Evolutionary conservation across 64 coral and sea anemone species (phyloP), one percentile per base, ranked within the genome.

Genomic region (Pocillopora damicornis): DNA sequence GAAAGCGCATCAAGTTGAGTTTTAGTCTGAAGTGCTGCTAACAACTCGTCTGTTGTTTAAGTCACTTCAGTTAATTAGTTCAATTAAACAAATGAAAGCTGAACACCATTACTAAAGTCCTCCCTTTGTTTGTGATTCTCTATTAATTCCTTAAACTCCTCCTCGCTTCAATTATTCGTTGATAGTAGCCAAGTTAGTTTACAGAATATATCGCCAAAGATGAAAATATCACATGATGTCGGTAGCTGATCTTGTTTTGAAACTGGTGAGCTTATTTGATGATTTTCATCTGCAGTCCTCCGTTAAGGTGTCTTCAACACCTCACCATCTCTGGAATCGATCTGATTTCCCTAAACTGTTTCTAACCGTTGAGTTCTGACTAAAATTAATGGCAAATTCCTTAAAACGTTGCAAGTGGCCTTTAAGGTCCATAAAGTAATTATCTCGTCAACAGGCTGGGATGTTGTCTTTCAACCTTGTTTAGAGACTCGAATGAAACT

Each of bases 401-500:
- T 56, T 13, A 38, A 84, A 65, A 72, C 81, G 71, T 20, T 22
- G 3, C 23, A 22, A 14, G 42, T 84, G 81, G 37, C 81, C 81
- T 84, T 38, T 56, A 36, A 84, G 81, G 63, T 71, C 81, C 56
- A 37, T 14, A 84, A 14, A 16, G 81, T 84, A 84, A 84, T 84
- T 84, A 84, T 84, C 63, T 84, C 81, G 81, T 84, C 81, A 71
- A 73, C 81, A 84, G 69, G 36, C 64, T 69, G 12, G 62, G 81
- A 71, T 84, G 61, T 84, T 84, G 37, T 69, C 63, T 84, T 84
- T 57, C 37, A 72, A 71, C 72, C 35, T 84, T 84, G 81, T 38
- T 71, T 56, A 6, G 11, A 56, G 63, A 71, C 64, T 42, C 67
- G 37, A 37, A 57, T 7, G 64, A 58, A 84, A 84, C 9, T 23